Evolutionary conservation across 2,113 vertebrate genomes (phyloP).

Genomic region (Porphyrio hochstetteri): DNA sequence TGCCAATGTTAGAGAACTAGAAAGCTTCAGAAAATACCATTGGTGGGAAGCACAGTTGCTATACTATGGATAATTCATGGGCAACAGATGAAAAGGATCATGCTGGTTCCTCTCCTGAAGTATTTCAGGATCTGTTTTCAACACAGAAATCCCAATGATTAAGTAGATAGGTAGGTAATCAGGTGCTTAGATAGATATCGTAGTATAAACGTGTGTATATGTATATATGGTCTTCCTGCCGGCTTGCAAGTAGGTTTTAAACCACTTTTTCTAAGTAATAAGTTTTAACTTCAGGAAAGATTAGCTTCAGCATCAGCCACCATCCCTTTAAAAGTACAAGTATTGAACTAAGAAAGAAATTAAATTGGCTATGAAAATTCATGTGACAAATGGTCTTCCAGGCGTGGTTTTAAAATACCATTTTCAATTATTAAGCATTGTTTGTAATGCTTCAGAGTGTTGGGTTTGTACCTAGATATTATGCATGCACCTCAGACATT

Average conservation of each 20-base stretch:
- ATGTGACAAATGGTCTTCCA: neutral
- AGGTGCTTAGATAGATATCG: neutral
- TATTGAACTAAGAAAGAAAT: neutral
- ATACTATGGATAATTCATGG: conserved; percentile 30
- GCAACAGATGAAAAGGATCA: neutral
- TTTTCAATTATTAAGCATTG: neutral
- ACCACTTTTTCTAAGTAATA: neutral
- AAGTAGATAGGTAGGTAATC: neutral
- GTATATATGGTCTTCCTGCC: neutral
- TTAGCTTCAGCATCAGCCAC: neutral
- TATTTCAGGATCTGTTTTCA: neutral
- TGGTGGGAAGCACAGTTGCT: neutral
- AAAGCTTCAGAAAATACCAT: conserved; percentile 38
- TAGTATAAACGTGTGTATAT: neutral
- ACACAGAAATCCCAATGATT: neutral
- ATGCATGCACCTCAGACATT: neutral
- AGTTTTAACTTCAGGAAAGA: neutral
- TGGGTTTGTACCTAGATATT: neutral
- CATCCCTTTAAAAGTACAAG: neutral
- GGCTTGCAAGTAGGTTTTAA: neutral
- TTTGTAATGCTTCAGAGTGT: neutral
- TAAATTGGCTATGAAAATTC: neutral
- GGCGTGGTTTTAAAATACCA: neutral
- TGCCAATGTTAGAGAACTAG: neutral
- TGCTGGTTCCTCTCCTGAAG: neutral